These are phyloP conservation scores for Lissocephala sabroskyi DNA, from an alignment of 2,888 invertebrate species.

Conservation along the genomic window DNA sequence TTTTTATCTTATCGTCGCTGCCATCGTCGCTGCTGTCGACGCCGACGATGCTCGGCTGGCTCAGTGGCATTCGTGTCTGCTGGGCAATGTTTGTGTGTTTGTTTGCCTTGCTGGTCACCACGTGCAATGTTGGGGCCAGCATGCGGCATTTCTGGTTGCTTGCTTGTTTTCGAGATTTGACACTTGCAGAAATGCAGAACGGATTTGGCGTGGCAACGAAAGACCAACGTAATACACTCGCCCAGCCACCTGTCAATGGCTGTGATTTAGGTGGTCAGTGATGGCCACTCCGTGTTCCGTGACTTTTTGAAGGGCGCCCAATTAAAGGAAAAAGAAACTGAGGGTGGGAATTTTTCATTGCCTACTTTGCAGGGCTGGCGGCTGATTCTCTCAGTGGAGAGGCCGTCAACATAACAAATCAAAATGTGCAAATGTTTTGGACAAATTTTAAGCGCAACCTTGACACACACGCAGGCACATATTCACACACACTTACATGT, in stretches of 20 bases:
- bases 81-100: slow-evolving; percentile 15
- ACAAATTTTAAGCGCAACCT: slow-evolving; percentile 47
- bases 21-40: slow-evolving; percentile 13
- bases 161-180: slow-evolving; percentile 44
- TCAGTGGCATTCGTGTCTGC: slow-evolving; percentile 18
- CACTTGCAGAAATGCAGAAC: slow-evolving; percentile 45
- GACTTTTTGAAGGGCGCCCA: no score
- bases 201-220: not conserved
- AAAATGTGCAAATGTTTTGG: slow-evolving; percentile 57
- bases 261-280: no score
- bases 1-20: slow-evolving; percentile 51
- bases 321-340: no score
- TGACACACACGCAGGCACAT: slow-evolving; percentile 35
- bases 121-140: slow-evolving; percentile 47
- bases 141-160: slow-evolving; percentile 56
- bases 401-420: slow-evolving; percentile 43
- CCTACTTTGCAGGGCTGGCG: no score
- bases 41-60: slow-evolving; percentile 1
- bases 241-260: no score
- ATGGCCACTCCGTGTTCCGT: no score
- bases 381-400: slow-evolving; percentile 19
- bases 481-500: slow-evolving; percentile 2
- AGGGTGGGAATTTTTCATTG: no score
- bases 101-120: slow-evolving; percentile 39
- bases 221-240: no score